Base-by-base conservation (phyloP, 2,888 invertebrate genomes). In the Metellina segmentata region DNA sequence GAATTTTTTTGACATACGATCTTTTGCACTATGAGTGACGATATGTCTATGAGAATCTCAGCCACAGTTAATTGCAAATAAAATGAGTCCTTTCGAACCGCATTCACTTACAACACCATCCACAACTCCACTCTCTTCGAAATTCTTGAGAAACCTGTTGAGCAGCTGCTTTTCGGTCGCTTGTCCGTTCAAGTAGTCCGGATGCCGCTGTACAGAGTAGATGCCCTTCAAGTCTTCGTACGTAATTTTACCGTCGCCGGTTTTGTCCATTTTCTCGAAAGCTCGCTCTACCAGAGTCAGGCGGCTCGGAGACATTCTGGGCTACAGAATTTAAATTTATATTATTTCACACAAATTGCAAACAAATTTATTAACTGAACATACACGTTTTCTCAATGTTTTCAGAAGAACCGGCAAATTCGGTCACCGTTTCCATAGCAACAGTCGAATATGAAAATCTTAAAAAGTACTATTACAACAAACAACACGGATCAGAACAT, bases 121-220 rank as follows among this genome's bases (percentile, higher is more conserved):
- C 1, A 93, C 89, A 6, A 93, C 86, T 8, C 93, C 93, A 48
- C 90, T 91, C n/a, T 93, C 93, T 79, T 94, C 95, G 93, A 95
- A 95, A 19, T 94, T 94, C 49, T 94, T 94, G 19, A 96, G 94
- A 93, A 95, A 96, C 89, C 94, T 93, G 78, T 94, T 93, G 77
- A 96, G 94, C n/a, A 95, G 94, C 92, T 95, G 94, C 7, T 95
- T 95, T 93, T 95, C 95, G 11, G 95, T 94, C 94, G 94, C 94
- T 93, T 95, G 95, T 0, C 96, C 96, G 93, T 95, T 95, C 78
- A 95, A 87, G 92, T 94, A 96, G 92, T 95, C 95, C 0, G 95
- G 95, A 93, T 95, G 95, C 79, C 94, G 94, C 69, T 94, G 94
- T 0, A 94, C 95, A 91, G 94, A 95, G 93, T 95, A 95, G 13